A percentile compares a stretch with the other conserved stretches of the same genome.
phyloP scores from a whole-genome alignment of 2,797 vertebrate genomes.

The Intellagama lesueurii region DNA sequence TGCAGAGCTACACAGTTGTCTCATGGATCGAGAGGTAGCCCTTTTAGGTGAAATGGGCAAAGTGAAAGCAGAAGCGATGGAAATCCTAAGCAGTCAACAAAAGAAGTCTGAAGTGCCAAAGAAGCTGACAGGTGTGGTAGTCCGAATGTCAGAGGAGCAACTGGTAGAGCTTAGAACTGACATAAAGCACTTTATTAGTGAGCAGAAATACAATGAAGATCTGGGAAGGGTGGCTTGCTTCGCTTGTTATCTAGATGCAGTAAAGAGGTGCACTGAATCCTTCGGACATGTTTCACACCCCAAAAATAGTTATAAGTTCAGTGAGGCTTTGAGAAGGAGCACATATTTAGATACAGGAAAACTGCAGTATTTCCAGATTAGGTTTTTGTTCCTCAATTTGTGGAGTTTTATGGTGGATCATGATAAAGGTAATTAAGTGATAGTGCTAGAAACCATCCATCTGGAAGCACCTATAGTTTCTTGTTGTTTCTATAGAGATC shows the following conservation, averaged over 20 bases:
- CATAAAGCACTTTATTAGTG: slow-evolving; percentile 98
- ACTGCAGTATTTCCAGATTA: not conserved
- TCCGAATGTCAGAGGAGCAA: slow-evolving; percentile 93
- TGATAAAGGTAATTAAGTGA: not conserved
- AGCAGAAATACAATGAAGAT: slow-evolving; percentile 95
- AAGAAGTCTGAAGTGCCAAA: slow-evolving; percentile 90
- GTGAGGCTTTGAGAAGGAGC: not conserved
- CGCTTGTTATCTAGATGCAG: slow-evolving; percentile 87
- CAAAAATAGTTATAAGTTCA: slow-evolving; percentile 5
- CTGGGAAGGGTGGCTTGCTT: slow-evolving; percentile 90
- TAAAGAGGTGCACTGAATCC: slow-evolving; percentile 86
- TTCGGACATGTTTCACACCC: slow-evolving; percentile 85
- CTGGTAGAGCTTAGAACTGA: slow-evolving; percentile 92
- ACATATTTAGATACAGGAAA: slow-evolving; percentile 2
- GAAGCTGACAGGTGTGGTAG: slow-evolving; percentile 89
- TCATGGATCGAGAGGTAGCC: slow-evolving; percentile 96
- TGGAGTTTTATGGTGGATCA: not conserved
- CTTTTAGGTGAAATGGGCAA: slow-evolving; percentile 95
- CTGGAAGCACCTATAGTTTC: not conserved
- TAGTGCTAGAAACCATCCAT: not conserved
- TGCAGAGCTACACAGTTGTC: slow-evolving; percentile 73
- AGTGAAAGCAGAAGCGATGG: slow-evolving; percentile 95
- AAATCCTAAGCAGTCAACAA: slow-evolving; percentile 88
- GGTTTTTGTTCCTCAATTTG: not conserved
- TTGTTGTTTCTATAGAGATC: not conserved